A percentile compares a stretch with the other conserved stretches of the same genome.
These are phyloP conservation scores for Pteronura brasiliensis DNA, from an alignment of 2,113 vertebrate species.

Conservation along the genomic window DNA sequence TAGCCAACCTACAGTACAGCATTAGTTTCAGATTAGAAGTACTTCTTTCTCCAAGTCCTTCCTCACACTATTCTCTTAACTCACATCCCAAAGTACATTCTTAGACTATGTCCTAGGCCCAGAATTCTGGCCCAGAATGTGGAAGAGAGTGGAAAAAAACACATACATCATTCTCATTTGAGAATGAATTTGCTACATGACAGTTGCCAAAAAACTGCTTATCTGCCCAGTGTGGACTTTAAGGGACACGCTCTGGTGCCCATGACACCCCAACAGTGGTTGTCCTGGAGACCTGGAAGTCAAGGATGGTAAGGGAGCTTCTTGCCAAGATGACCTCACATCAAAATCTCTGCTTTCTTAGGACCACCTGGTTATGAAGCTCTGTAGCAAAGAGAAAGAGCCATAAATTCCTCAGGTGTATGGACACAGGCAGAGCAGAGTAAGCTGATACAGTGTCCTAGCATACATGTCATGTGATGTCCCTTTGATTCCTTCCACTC, in stretches of 20 bases:
- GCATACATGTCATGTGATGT: neutral
- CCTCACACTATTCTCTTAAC: neutral
- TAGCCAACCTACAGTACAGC: neutral
- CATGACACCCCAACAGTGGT: constrained; percentile 9
- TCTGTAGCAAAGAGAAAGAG: neutral
- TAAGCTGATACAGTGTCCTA: neutral
- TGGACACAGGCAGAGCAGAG: neutral
- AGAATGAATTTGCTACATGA: constrained; percentile 56
- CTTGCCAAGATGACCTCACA: constrained; percentile 59
- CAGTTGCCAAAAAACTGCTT: constrained; percentile 32
- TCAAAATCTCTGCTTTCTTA: constrained; percentile 45
- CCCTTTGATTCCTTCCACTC: neutral
- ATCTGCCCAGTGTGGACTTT: constrained; percentile 31
- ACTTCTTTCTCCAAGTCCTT: neutral
- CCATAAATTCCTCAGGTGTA: neutral
- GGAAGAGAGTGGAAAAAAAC: constrained; percentile 31
- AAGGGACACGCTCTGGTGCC: constrained; percentile 29
- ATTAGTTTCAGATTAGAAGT: neutral
- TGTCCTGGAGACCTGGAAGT: constrained; percentile 52
- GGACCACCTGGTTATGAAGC: constrained; percentile 16
- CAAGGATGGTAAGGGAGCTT: constrained; percentile 52
- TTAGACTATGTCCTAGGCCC: constrained; percentile 21
- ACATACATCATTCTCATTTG: constrained; percentile 35
- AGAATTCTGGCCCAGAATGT: constrained; percentile 41
- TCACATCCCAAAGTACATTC: neutral